Evolutionary conservation across 1,140 invertebrate genomes (phyloP).

Genomic region (Schlechtendalia chinensis): DNA sequence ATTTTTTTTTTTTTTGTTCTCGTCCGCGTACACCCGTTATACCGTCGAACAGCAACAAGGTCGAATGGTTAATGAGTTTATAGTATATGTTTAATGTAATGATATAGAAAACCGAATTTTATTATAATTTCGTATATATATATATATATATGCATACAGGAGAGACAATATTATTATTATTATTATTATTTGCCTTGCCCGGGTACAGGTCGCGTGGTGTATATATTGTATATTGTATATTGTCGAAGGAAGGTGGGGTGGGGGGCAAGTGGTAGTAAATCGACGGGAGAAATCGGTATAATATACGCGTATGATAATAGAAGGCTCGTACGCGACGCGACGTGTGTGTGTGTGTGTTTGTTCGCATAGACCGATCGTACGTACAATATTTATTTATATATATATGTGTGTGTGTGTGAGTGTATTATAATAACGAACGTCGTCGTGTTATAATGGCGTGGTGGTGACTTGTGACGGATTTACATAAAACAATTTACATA

Average conservation of each 20-base stretch:
- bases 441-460: conserved; percentile 18
- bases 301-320: background rate
- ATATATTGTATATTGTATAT: background rate
- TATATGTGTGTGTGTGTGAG: background rate
- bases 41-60: conserved; percentile 29
- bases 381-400: background rate
- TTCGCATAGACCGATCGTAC: conserved; percentile 11
- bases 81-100: background rate
- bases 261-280: conserved; percentile 12
- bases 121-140: conserved; percentile 6
- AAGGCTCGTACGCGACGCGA: background rate
- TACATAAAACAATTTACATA: conserved; percentile 50
- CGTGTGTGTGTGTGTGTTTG: conserved; percentile 22
- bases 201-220: background rate
- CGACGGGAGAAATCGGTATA: conserved; percentile 27
- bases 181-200: conserved; percentile 19
- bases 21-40: no score
- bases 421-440: conserved; percentile 15
- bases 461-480: conserved; percentile 39
- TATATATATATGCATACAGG: background rate
- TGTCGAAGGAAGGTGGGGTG: background rate
- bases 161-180: conserved; percentile 25
- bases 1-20: background rate
- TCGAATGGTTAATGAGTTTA: conserved; percentile 41
- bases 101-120: conserved; percentile 36